Evolutionary conservation across 2,888 invertebrate species (phyloP).

Genomic region (Tachystola acroxantha): DNA sequence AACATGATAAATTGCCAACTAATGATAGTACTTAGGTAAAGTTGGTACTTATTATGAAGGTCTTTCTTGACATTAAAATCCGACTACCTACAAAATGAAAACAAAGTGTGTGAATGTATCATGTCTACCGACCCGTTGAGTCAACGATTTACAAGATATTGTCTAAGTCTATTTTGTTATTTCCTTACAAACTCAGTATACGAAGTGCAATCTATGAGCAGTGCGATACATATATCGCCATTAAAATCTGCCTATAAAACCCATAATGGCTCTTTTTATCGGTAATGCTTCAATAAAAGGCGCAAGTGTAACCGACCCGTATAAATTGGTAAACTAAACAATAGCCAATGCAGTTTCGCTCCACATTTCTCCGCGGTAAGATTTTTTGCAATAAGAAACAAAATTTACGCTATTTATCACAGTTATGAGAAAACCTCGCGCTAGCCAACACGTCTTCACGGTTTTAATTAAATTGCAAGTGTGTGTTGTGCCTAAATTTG

Average conservation of each 20-base stretch:
- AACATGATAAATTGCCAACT: no score
- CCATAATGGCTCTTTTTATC: slow-evolving; percentile 73
- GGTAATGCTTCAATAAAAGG: slow-evolving; percentile 76
- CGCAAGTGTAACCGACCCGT: slow-evolving; percentile 76
- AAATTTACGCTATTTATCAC: slow-evolving; percentile 64
- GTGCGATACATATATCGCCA: slow-evolving; percentile 51
- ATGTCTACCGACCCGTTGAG: no score
- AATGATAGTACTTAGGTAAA: no score
- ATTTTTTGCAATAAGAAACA: slow-evolving; percentile 63
- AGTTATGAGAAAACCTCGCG: slow-evolving; percentile 72
- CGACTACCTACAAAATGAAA: no score
- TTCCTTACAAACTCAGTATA: no score
- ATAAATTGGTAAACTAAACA: slow-evolving; percentile 79
- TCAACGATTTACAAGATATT: no score
- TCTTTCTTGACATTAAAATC: no score
- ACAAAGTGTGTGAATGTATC: no score
- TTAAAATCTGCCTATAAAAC: slow-evolving; percentile 71
- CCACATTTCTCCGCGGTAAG: slow-evolving; percentile 68
- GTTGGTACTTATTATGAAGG: no score
- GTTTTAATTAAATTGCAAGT: slow-evolving; percentile 61
- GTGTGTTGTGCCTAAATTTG: slow-evolving; percentile 59
- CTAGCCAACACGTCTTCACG: slow-evolving; percentile 68
- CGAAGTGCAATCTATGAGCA: slow-evolving; percentile 47
- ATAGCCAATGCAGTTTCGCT: slow-evolving; percentile 70
- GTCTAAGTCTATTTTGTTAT: no score